Conservation (phyloP, 2,113 vertebrate species). For the Tyto alba region DNA sequence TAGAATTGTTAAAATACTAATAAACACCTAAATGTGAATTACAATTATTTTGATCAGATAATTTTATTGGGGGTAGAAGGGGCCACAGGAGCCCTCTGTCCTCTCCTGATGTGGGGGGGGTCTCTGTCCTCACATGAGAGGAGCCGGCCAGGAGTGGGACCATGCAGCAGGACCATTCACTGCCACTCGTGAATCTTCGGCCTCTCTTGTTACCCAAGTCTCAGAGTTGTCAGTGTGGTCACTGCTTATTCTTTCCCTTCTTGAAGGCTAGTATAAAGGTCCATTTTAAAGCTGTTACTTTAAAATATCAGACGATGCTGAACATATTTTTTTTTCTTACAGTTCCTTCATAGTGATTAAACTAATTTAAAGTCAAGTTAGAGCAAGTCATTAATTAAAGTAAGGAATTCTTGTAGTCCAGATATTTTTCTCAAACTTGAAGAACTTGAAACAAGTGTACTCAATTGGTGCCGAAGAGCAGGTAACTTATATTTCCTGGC, state of each 20-base stretch:
- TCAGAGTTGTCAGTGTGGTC: neutral
- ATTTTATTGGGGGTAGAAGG: neutral
- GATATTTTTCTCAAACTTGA: neutral
- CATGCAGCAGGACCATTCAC: rapidly evolving
- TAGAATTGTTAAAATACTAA: neutral
- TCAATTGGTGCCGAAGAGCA: neutral
- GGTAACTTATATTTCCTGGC: constrained; percentile 12
- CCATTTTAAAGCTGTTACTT: neutral
- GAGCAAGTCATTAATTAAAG: constrained; percentile 18
- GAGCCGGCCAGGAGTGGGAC: neutral
- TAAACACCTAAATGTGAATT: too few species aligned
- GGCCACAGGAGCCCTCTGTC: neutral
- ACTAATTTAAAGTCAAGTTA: neutral
- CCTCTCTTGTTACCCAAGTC: neutral
- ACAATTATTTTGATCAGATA: too few species aligned
- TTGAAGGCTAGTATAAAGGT: neutral
- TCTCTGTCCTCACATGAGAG: neutral
- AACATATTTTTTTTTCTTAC: neutral
- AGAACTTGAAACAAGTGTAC: neutral
- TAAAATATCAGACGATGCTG: neutral
- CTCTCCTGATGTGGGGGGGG: neutral
- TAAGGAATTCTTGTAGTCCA: neutral
- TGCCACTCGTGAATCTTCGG: neutral
- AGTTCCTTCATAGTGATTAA: neutral
- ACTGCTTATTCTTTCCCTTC: neutral